Evolutionary conservation across 2,113 vertebrate genomes (phyloP), one percentile per base, ranked within the genome.

Genomic region (Takifugu bimaculatus): DNA sequence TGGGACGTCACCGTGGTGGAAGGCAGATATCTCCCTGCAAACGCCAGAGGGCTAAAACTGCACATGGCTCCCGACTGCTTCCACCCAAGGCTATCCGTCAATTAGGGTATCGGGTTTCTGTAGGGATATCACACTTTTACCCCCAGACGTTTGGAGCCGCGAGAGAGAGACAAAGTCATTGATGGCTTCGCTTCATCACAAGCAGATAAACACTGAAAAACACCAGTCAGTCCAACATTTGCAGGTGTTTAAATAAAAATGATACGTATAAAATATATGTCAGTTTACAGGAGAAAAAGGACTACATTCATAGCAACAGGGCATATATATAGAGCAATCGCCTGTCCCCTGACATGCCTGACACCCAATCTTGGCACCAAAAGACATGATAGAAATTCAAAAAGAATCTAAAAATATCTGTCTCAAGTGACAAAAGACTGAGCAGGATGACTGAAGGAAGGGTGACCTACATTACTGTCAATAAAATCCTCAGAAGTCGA

Each of bases 321-420:
- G 60, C 59, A 29, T 90, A 90, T 90, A 90, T 92, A 90, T 91
- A 91, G 20, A 20, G 87, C 72, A 51, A 6, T 68, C 74, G 81
- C 83, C 75, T 65, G 68, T 83, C 86, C 80, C 83, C 73, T 87
- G 83, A 85, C 81, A 86, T 54, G 71, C 78, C 85, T 84, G 90
- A 90, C 87, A 91, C 82, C 78, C 78, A 85, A 91, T 87, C 86
- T 83, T 61, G 75, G 72, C 72, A 82, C 83, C 78, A 75, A 81
- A 84, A 84, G 90, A 60, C 76, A 84, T 49, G 82, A 85, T n/a
- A 50, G 87, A 89, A 87, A 84, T 67, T 87, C 80, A 68, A 87
- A 88, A 89, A 89, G 70, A 75, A 60, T 78, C 89, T 90, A 90
- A 89, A 91, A 87, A 90, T 92, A 92, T 85, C 86, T 84, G 84